These are phyloP conservation scores for Subacronicta megacephala DNA, from an alignment of 2,888 invertebrate species.

Conservation along the genomic window DNA sequence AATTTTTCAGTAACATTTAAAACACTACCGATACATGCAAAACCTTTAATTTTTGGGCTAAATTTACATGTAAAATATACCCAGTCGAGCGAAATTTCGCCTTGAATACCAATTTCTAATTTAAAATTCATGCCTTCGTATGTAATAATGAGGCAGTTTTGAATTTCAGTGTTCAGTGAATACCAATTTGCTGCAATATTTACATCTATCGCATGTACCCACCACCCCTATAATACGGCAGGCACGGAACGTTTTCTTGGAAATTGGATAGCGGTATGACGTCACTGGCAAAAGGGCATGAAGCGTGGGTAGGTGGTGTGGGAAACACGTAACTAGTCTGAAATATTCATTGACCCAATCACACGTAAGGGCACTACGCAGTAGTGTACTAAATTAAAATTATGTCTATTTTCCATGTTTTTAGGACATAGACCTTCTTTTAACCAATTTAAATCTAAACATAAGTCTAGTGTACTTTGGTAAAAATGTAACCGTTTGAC, in stretches of 20 bases:
- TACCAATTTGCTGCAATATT: background rate
- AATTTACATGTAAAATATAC: no score
- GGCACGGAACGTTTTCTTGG: conserved; percentile 2
- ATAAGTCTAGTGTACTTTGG: no score
- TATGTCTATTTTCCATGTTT: background rate
- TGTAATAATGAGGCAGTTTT: background rate
- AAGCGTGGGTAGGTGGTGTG: conserved; percentile 8
- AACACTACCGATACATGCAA: no score
- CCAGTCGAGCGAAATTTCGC: no score
- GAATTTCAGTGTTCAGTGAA: conserved; percentile 1
- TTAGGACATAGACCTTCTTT: no score
- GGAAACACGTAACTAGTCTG: conserved; percentile 8
- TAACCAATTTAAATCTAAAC: no score
- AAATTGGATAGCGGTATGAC: conserved; percentile 22
- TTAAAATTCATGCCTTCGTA: no score
- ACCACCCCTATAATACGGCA: background rate
- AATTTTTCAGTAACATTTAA: no score
- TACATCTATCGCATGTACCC: background rate
- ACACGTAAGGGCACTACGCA: background rate
- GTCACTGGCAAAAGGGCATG: conserved; percentile 23
- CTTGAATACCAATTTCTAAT: no score
- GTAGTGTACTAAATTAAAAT: background rate
- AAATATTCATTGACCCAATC: conserved; percentile 8
- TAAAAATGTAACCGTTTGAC: no score
- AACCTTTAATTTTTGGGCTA: no score